phyloP scores from a whole-genome alignment of 1,140 invertebrate genomes.

The Papilio dardanus region DNA sequence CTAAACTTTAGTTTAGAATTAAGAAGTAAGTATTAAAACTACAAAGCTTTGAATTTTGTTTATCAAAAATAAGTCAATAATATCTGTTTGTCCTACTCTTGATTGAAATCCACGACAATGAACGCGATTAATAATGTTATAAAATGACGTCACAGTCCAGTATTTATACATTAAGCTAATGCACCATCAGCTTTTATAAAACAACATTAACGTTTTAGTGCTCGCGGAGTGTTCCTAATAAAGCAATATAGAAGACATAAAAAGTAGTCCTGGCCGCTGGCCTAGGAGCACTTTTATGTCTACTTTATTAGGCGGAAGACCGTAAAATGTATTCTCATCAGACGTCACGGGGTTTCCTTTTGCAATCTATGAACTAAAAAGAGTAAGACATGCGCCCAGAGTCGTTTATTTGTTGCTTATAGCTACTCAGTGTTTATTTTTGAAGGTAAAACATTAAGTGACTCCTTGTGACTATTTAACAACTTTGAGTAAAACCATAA shows the following conservation, averaged over 20 bases:
- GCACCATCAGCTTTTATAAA: slow-evolving; percentile 12
- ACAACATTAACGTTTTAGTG: slow-evolving; percentile 31
- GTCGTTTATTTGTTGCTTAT: no score
- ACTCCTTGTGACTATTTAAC: no score
- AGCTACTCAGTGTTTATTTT: no score
- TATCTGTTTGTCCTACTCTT: neutral
- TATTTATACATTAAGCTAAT: slow-evolving; percentile 13
- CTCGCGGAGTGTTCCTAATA: slow-evolving; percentile 30
- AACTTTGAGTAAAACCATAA: no score
- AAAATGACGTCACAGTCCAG: neutral
- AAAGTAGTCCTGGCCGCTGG: slow-evolving; percentile 49
- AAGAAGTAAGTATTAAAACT: neutral
- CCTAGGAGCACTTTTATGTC: slow-evolving; percentile 56
- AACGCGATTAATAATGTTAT: neutral
- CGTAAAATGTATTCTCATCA: slow-evolving; percentile 69
- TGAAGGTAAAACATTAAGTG: no score
- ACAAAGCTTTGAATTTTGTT: neutral
- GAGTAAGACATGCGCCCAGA: no score
- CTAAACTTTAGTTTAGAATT: neutral
- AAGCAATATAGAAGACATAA: slow-evolving; percentile 54
- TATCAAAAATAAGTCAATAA: neutral
- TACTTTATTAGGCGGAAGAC: slow-evolving; percentile 64
- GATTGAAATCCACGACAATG: no score
- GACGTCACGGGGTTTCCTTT: slow-evolving; percentile 44
- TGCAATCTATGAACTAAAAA: slow-evolving; percentile 19